Evolutionary conservation across 2,797 vertebrate species (phyloP), one percentile per base, ranked within the genome.

Genomic region (Cirrhinus mrigala): DNA sequence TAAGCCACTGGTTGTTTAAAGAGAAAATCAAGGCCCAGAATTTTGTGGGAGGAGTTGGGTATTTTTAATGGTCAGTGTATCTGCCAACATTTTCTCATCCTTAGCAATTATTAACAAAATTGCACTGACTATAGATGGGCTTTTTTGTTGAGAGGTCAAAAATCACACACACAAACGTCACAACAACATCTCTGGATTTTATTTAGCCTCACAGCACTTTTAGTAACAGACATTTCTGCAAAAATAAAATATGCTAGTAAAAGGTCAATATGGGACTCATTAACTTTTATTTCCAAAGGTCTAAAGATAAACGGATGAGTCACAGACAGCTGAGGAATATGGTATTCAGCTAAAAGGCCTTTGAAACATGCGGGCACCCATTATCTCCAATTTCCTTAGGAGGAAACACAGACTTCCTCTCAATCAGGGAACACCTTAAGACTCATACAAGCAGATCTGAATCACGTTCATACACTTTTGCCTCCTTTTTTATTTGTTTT

Each of bases 1-100:
- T 91, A 91, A 89, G 92, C 92, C 87, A 83, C 88, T 88, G 88
- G 90, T 90, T 92, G 92, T 93, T 94, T 94, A 92, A 93, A 95
- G 94, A 92, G 93, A 91, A 93, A 87, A 46, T 62, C 90, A 77
- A 66, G 85, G 68, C 62, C 78, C 88, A 87, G 75, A 82, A 73
- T 86, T 88, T 86, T 88, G 76, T 79, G 86, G 85, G 81, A 88
- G 84, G 80, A 87, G 79, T 48, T 50, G 68, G 66, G 33, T 88
- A 87, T 86, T 92, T 87, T 90, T 48, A 62, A 85, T 77, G 66
- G 29, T 50, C 54, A 33, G 33, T 64, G 50, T 87, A 14, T n/a
- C 20, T 74, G 73, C 27, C 70, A 74, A 48, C 16, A 50, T 33
- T n/a, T 48, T 74, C 58, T 27, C 33, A 76, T 76, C 82, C 16